Conservation (phyloP, 2,888 invertebrate species). For the Blera fallax region DNA sequence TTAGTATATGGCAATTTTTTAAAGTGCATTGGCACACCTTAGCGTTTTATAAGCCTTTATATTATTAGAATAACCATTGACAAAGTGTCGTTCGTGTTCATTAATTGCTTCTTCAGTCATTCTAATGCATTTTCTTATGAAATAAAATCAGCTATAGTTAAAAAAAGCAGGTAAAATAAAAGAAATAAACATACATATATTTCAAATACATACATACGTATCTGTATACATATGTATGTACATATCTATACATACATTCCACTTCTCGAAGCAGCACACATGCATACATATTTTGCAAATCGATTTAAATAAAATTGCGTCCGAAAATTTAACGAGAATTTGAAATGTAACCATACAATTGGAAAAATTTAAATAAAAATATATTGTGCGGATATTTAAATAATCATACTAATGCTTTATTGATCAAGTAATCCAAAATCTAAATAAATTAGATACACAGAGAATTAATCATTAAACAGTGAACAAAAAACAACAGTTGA, state of each 20-base stretch:
- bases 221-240: neutral
- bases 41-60: no score
- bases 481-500: neutral
- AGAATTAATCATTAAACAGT: neutral
- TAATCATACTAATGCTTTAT: constrained; percentile 11
- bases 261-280: neutral
- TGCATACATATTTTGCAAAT: neutral
- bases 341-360: neutral
- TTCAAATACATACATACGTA: no score
- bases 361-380: neutral
- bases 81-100: no score
- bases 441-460: neutral
- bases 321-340: neutral
- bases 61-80: no score
- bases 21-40: no score
- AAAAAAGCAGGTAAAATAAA: no score
- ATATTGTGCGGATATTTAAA: neutral
- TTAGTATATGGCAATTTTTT: no score
- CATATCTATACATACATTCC: neutral
- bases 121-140: neutral
- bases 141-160: neutral
- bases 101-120: neutral
- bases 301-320: neutral
- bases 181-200: no score
- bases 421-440: neutral